Evolutionary conservation across 2,797 vertebrate species (phyloP).

Genomic region (Eurystomus glaucurus): DNA sequence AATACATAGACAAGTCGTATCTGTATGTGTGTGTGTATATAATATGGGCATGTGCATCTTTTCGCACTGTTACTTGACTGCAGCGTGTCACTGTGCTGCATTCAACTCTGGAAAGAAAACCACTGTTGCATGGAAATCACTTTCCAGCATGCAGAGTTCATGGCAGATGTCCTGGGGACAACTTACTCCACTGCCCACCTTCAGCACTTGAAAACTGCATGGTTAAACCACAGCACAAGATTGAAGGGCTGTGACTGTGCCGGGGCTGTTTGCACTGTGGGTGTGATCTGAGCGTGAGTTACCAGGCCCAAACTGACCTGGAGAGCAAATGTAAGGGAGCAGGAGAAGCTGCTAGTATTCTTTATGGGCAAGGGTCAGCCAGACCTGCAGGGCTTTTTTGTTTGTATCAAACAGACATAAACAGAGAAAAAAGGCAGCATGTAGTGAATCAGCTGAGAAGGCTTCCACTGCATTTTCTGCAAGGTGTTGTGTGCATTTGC

Average conservation of each 20-base stretch:
- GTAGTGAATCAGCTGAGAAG: neutral
- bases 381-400: neutral
- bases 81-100: neutral
- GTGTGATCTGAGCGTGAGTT: neutral
- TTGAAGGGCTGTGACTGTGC: neutral
- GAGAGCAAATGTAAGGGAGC: neutral
- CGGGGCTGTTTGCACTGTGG: accelerated
- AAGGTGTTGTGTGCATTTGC: neutral
- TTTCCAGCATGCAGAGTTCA: neutral
- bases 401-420: neutral
- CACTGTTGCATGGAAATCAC: neutral
- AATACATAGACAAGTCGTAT: neutral
- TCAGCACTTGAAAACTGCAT: neutral
- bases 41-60: neutral
- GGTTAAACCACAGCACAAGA: neutral
- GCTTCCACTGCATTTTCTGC: neutral
- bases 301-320: neutral
- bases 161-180: neutral
- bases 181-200: accelerated
- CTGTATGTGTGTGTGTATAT: too few relatives aligned
- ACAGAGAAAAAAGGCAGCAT: neutral
- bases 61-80: neutral
- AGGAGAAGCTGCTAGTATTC: neutral
- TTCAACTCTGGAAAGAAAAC: neutral
- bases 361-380: neutral